phyloP scores from a whole-genome alignment of 2,888 invertebrate species.

The Drosophila rubida region DNA sequence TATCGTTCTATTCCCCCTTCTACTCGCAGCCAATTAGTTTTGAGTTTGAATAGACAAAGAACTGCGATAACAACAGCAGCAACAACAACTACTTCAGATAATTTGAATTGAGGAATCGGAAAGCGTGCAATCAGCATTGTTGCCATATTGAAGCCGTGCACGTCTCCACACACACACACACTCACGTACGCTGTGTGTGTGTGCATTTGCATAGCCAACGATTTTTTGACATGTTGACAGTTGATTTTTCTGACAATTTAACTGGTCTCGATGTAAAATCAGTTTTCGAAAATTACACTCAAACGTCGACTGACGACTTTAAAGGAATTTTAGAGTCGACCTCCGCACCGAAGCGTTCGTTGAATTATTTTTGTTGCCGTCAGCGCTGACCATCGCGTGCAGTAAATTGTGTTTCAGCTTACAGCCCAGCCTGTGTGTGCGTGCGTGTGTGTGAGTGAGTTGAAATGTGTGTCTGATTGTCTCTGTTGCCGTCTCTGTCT shows the following conservation, averaged over 20 bases:
- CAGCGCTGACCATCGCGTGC: conserved; percentile 75
- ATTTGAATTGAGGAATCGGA: conserved; percentile 64
- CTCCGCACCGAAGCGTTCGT: conserved; percentile 38
- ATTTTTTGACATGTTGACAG: conserved; percentile 84
- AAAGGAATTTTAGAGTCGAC: conserved; percentile 76
- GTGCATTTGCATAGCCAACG: conserved; percentile 79
- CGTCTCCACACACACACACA: conserved; percentile 48
- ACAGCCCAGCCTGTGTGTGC: background rate
- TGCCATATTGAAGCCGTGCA: conserved; percentile 55
- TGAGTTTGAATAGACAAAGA: conserved; percentile 49
- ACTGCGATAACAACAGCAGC: conserved; percentile 39
- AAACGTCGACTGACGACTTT: conserved; percentile 78
- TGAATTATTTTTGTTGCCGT: conserved; percentile 19
- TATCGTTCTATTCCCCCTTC: too few relatives aligned
- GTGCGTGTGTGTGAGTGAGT: background rate
- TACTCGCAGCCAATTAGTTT: conserved; percentile 54
- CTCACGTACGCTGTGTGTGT: conserved; percentile 22
- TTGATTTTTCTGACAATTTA: conserved; percentile 85
- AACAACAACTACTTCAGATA: conserved; percentile 45
- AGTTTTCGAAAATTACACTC: conserved; percentile 81
- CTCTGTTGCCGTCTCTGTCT: conserved; percentile 43
- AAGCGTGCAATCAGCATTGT: conserved; percentile 62
- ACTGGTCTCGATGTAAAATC: conserved; percentile 84
- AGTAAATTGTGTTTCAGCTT: conserved; percentile 68
- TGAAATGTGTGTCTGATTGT: conserved; percentile 20